Percentiles rank a stretch among this genome's conserved stretches.
phyloP scores from a whole-genome alignment of 2,797 vertebrate genomes.

The Mycteria americana region DNA sequence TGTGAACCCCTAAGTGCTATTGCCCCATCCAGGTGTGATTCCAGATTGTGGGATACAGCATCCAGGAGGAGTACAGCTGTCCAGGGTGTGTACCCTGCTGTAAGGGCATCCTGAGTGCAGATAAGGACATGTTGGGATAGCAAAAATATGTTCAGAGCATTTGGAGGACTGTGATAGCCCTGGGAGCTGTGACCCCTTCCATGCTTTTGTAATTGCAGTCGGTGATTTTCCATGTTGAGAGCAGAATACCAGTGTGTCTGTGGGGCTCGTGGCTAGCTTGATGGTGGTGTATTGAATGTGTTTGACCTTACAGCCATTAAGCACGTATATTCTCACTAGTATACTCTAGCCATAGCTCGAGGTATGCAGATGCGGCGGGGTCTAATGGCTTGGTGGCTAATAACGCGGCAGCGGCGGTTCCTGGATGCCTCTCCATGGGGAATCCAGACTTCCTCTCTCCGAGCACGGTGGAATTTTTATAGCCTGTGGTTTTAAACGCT shows the following conservation, averaged over 20 bases:
- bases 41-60: not conserved
- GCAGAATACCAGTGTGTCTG: not conserved
- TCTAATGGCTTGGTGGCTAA: not conserved
- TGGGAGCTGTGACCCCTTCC: not conserved
- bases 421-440: not conserved
- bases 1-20: fast-evolving
- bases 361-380: not conserved
- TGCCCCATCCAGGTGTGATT: not conserved
- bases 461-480: constrained; percentile 48
- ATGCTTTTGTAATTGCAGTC: not conserved
- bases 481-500: constrained; percentile 42
- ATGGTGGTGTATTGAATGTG: not conserved
- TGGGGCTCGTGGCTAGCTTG: fast-evolving
- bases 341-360: fast-evolving
- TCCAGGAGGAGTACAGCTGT: not conserved
- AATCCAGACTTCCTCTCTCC: constrained; percentile 29
- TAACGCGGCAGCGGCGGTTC: not conserved
- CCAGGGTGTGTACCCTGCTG: not conserved
- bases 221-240: not conserved
- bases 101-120: not conserved
- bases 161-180: fast-evolving
- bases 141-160: not conserved
- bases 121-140: fast-evolving
- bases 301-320: not conserved
- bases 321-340: fast-evolving